Evolutionary conservation across 2,113 vertebrate genomes (phyloP), one percentile per base, ranked within the genome.

Genomic region (Melanocharis versteri): DNA sequence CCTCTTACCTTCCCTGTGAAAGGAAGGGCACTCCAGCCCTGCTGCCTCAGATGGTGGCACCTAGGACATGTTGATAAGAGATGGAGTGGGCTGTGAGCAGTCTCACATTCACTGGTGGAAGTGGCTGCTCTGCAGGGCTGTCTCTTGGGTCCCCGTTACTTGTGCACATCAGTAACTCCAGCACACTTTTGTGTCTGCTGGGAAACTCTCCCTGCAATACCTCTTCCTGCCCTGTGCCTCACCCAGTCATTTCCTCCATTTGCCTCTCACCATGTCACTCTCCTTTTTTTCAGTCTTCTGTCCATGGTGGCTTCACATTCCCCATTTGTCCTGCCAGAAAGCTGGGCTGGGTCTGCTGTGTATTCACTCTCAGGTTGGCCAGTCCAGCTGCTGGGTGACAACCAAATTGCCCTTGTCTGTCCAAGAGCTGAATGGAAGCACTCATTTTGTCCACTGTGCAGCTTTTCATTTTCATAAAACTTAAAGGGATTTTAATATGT

Each of bases 1-100:
- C 62, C 11, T 51, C 73, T 71, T 42, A 23, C 6, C 20, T 77
- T 70, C 13, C 22, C 15, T 70, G 21, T 66, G 24, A 66, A 45
- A 75, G 39, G 11, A 31, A 15, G 17, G 54, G 11, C 39, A 37
- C 22, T 39, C 27, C 57, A 23, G 40, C n/a, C 51, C 44, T 31
- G 0, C 42, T 75, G 20, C 37, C 39, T 50, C 24, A 28, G 48
- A 4, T 51, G 35, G 44, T 83, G 68, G 19, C 45, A 19, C 37
- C 40, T 51, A 13, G 53, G 57, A 51, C 40, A 21, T 0, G 0
- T 2, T 53, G 44, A 2, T 35, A 45, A 45, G 61, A n/a, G 33
- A 11, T 42, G 3, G 65, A 30, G 33, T 31, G 35, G 66, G 17
- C 88, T 79, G 35, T 1, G 5, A 60, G 75, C 53, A 37, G 16